A percentile compares a stretch with the other conserved stretches of the same genome.
Evolutionary conservation across 2,113 vertebrate genomes (phyloP).

Genomic region (Tapirus terrestris): DNA sequence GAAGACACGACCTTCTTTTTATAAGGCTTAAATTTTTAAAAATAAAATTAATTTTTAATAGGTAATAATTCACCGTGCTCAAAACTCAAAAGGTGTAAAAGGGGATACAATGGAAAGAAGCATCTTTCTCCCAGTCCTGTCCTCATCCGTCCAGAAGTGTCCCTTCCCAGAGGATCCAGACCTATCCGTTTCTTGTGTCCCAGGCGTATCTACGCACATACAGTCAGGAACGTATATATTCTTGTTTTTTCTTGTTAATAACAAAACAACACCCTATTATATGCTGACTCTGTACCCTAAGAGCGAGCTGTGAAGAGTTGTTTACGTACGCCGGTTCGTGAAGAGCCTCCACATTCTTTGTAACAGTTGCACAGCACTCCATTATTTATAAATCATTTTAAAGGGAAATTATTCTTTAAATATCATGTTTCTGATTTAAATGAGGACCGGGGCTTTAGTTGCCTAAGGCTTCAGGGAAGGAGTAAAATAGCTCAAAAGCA

Average conservation of each 20-base stretch:
- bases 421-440: conserved; percentile 12
- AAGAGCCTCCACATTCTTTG: background rate
- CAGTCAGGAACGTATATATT: accelerated
- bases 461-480: background rate
- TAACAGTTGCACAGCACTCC: background rate
- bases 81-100: background rate
- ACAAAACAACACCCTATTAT: accelerated
- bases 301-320: accelerated
- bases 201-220: accelerated
- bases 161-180: accelerated
- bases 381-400: background rate
- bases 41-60: background rate
- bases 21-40: background rate
- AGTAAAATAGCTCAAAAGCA: background rate
- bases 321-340: accelerated
- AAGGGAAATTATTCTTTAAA: background rate
- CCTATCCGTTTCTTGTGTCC: accelerated
- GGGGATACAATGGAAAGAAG: accelerated
- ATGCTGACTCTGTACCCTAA: accelerated
- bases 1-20: background rate
- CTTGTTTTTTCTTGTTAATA: too few relatives aligned
- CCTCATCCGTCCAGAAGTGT: accelerated
- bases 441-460: background rate
- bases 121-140: too few relatives aligned
- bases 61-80: background rate